A percentile compares a stretch with the other conserved stretches of the same genome.
These are phyloP conservation scores for Laodelphax striatellus DNA, from an alignment of 1,140 invertebrate species.

Conservation along the genomic window DNA sequence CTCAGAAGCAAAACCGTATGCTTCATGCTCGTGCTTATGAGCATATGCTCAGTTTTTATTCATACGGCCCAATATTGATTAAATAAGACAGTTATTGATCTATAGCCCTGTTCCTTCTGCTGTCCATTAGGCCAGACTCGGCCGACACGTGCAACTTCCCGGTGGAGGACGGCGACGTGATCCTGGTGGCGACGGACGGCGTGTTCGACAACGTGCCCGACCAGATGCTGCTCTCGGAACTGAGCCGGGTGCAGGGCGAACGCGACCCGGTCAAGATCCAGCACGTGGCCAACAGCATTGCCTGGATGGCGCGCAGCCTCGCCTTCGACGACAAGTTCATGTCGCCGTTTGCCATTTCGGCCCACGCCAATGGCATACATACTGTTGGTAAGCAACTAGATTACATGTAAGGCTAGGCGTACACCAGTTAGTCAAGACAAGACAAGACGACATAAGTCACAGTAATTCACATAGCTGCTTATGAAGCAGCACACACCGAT, in stretches of 20 bases:
- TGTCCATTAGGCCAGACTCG: conserved; percentile 84
- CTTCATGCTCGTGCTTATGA: too few relatives aligned
- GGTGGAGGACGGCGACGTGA: conserved; percentile 90
- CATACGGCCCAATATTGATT: too few relatives aligned
- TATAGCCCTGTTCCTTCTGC: too few relatives aligned
- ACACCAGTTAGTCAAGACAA: too few relatives aligned
- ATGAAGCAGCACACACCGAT: too few relatives aligned
- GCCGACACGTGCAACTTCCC: conserved; percentile 82
- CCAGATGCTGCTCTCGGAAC: conserved; percentile 68
- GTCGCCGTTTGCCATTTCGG: conserved; percentile 90
- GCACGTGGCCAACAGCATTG: conserved; percentile 85
- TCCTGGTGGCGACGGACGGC: conserved; percentile 91
- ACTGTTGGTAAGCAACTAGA: conserved; percentile 73
- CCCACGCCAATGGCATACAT: conserved; percentile 83
- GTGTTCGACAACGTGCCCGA: conserved; percentile 97
- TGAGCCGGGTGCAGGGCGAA: conserved; percentile 44
- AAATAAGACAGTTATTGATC: too few relatives aligned
- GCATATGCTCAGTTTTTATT: too few relatives aligned
- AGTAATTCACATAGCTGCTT: too few relatives aligned
- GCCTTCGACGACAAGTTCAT: conserved; percentile 89
- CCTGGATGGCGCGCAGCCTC: conserved; percentile 83
- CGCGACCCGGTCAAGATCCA: conserved; percentile 64
- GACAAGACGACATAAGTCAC: too few relatives aligned
- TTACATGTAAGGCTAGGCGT: too few relatives aligned
- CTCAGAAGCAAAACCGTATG: too few relatives aligned